These are phyloP conservation scores for Hirtodrosophila duncani DNA, from an alignment of 2,888 invertebrate genomes.

Conservation along the genomic window DNA sequence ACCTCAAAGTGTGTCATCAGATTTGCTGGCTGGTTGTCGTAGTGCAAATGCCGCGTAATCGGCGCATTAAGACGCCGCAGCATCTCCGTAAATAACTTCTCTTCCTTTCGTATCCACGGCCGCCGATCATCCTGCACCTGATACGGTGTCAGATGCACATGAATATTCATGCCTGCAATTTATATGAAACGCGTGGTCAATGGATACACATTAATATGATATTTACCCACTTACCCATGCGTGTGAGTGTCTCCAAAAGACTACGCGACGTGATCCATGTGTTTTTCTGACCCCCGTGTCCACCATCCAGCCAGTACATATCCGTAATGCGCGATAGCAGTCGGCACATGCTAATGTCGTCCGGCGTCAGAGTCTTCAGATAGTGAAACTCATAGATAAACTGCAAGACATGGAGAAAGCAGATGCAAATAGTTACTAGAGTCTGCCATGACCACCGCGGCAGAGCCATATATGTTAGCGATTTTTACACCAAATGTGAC, in stretches of 20 bases:
- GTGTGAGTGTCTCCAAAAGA: conserved; percentile 85
- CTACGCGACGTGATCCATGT: conserved; percentile 91
- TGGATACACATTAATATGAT: too few relatives aligned
- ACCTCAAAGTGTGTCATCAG: conserved; percentile 89
- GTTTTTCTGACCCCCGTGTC: conserved; percentile 91
- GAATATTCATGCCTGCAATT: conserved; percentile 83
- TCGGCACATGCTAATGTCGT: conserved; percentile 82
- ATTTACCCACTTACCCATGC: conserved; percentile 85
- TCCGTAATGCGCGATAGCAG: conserved; percentile 84
- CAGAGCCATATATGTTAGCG: conserved; percentile 37
- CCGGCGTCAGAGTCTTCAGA: conserved; percentile 83
- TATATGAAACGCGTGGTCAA: neutral
- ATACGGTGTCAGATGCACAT: conserved; percentile 93
- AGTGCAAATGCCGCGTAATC: conserved; percentile 83
- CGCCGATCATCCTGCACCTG: conserved; percentile 88
- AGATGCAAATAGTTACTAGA: neutral
- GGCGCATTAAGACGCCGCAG: conserved; percentile 84
- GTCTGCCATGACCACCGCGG: neutral
- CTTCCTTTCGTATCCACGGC: conserved; percentile 91
- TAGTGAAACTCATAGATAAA: conserved; percentile 90
- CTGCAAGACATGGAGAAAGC: conserved; percentile 75
- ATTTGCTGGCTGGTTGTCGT: conserved; percentile 79
- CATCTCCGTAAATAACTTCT: conserved; percentile 85
- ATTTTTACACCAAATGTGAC: conserved; percentile 77
- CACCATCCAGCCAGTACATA: conserved; percentile 95